phyloP scores from a whole-genome alignment of 2,113 vertebrate species.

The Serilophus lunatus region DNA sequence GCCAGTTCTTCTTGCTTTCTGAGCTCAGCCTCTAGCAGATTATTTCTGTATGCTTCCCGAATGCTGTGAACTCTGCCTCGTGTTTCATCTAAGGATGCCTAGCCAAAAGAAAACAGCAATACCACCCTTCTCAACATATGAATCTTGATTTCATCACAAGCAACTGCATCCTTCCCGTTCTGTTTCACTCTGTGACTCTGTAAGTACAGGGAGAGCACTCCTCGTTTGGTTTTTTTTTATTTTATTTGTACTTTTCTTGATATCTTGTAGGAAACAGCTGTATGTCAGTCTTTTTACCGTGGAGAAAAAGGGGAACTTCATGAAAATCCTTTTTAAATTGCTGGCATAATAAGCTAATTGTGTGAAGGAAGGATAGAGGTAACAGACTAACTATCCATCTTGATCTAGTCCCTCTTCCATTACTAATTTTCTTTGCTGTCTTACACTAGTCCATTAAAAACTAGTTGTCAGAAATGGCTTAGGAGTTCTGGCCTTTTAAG shows the following conservation, averaged over 20 bases:
- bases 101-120: constrained; percentile 27
- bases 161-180: background rate
- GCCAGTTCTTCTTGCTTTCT: constrained; percentile 65
- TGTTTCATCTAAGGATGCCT: constrained; percentile 74
- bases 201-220: background rate
- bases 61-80: constrained; percentile 58
- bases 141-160: background rate
- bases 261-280: background rate
- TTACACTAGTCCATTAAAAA: background rate
- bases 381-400: background rate
- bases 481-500: background rate
- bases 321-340: background rate
- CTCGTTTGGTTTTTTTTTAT: background rate
- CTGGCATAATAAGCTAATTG: background rate
- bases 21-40: constrained; percentile 65
- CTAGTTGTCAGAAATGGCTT: background rate
- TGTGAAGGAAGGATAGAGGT: background rate
- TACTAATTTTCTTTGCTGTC: background rate
- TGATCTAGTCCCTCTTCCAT: background rate
- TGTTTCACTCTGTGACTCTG: background rate
- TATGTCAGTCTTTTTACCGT: background rate
- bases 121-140: background rate
- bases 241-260: background rate
- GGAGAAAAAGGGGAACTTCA: background rate
- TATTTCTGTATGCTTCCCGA: constrained; percentile 72